A percentile compares a stretch with the other conserved stretches of the same genome.
Conservation (phyloP, 2,797 vertebrate genomes). For the Sebastes itinus region DNA sequence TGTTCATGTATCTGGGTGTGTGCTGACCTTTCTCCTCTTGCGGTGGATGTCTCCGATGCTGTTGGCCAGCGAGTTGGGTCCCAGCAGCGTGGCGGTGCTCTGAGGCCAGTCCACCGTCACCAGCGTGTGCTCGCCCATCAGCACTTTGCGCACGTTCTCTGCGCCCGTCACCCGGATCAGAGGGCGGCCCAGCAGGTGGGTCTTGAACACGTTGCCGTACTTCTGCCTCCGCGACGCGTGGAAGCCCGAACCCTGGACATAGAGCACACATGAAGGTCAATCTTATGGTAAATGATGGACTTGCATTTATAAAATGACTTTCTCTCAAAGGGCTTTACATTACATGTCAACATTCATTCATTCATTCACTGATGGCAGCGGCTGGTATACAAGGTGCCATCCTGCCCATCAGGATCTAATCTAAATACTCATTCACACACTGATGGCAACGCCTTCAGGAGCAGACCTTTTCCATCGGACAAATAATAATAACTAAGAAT, state of each 20-base stretch:
- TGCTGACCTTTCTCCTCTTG: slow-evolving; percentile 92
- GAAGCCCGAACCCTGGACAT: slow-evolving; percentile 89
- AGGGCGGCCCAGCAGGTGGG: slow-evolving; percentile 92
- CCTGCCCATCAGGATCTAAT: no score
- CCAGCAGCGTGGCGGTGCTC: slow-evolving; percentile 92
- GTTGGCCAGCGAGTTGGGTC: slow-evolving; percentile 94
- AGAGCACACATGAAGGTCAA: not conserved
- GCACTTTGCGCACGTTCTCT: slow-evolving; percentile 93
- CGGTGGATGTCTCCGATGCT: slow-evolving; percentile 97
- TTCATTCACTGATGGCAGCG: no score
- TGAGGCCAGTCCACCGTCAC: slow-evolving; percentile 97
- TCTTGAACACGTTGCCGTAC: slow-evolving; percentile 97
- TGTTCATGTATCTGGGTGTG: not conserved
- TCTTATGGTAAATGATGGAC: no score
- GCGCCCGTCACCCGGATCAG: slow-evolving; percentile 94
- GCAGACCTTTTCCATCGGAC: not conserved
- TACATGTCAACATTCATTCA: no score
- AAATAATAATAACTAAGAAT: no score
- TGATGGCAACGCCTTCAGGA: no score
- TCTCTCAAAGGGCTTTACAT: no score
- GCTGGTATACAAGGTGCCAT: no score
- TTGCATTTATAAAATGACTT: no score
- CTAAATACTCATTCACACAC: no score
- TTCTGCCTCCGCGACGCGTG: slow-evolving; percentile 93
- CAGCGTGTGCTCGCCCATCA: slow-evolving; percentile 96